Evolutionary conservation across 2,113 vertebrate genomes (phyloP).

Genomic region (Tichodroma muraria): DNA sequence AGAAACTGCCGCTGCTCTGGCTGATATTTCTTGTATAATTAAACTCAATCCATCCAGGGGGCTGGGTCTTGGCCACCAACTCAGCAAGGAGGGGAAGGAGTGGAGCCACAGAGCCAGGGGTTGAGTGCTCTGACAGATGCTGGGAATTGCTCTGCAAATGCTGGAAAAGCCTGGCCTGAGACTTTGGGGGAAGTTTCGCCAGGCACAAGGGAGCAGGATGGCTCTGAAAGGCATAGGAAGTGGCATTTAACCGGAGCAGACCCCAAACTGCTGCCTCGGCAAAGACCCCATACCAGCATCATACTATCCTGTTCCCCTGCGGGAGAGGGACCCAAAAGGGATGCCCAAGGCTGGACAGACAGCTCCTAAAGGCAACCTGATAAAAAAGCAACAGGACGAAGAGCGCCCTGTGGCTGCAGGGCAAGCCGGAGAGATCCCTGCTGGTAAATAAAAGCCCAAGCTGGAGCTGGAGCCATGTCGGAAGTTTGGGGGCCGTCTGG

Average conservation of each 20-base stretch:
- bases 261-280: background rate
- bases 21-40: slow-evolving; percentile 62
- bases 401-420: background rate
- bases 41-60: slow-evolving; percentile 49
- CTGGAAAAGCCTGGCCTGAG: background rate
- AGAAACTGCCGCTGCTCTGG: slow-evolving; percentile 52
- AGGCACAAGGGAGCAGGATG: background rate
- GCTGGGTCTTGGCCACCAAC: slow-evolving; percentile 41
- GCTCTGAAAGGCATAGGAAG: background rate
- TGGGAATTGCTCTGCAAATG: background rate
- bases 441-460: background rate
- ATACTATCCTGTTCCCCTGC: rapidly evolving
- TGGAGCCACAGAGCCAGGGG: background rate
- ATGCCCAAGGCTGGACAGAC: background rate
- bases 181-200: background rate
- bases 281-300: background rate
- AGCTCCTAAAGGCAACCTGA: background rate
- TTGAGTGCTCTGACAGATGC: background rate
- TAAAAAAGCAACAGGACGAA: background rate
- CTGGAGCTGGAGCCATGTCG: background rate
- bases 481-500: background rate
- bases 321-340: background rate
- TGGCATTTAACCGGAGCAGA: background rate
- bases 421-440: background rate
- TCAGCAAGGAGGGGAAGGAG: slow-evolving; percentile 23